These are phyloP conservation scores for Scyliorhinus canicula DNA, from an alignment of 2,797 vertebrate species.

Conservation along the genomic window DNA sequence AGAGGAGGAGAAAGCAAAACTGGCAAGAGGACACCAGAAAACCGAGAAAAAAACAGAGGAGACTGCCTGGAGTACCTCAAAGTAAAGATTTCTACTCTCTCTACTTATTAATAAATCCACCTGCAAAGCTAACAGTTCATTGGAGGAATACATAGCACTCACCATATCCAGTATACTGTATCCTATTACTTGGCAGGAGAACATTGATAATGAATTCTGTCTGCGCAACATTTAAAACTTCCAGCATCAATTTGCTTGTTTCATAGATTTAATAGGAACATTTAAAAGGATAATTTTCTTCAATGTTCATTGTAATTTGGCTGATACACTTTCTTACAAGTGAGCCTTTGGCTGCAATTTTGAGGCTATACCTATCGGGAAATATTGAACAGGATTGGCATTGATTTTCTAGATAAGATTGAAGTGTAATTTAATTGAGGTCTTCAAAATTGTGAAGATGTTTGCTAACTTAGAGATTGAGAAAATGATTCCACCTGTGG, in stretches of 20 bases:
- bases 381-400: no score
- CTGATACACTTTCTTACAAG: not conserved
- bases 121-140: not conserved
- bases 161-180: not conserved
- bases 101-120: not conserved
- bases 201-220: not conserved
- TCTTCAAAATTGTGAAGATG: no score
- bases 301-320: not conserved
- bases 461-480: no score
- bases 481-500: no score
- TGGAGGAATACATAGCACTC: not conserved
- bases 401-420: no score
- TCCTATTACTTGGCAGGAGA: not conserved
- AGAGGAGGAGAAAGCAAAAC: not conserved
- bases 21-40: not conserved
- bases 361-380: not conserved
- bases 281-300: no score
- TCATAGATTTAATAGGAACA: not conserved
- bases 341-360: not conserved
- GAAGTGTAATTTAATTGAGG: no score
- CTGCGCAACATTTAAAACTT: not conserved
- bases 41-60: not conserved
- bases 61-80: not conserved
- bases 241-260: not conserved
- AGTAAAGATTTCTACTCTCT: not conserved